Base-by-base conservation (phyloP, 2,113 vertebrate genomes). In the Centrocercus urophasianus region DNA sequence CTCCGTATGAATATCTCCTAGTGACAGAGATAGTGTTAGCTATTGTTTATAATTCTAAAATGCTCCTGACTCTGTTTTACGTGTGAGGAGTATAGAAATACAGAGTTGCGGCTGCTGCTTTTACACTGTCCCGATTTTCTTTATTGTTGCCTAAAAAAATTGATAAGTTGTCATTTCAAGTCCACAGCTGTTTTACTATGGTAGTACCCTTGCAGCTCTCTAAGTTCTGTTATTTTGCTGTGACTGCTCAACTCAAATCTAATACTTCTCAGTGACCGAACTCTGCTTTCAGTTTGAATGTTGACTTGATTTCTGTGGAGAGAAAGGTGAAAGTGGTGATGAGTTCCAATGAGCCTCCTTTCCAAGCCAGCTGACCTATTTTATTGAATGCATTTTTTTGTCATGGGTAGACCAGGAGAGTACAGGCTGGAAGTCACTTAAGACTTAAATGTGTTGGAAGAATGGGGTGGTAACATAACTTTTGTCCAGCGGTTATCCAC, bases 71-170 rank as follows among this genome's bases (percentile, higher is more conserved):
- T 84, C 92, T 7, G 21, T 74, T 92, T 87, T 95, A 36, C 28
- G 10, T 15, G 40, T 77, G 43, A 19, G 43, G 40, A 36, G n/a
- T 11, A 5, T 17, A 54, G 64, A 85, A 57, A 20, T 28, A 34
- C n/a, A 90, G 79, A 89, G 59, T 88, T 64, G 36, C 72, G 73
- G 27, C 72, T 90, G 47, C 56, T 72, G 28, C 36, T 92, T 97
- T 96, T n/a, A 28, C 0, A 0, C 50, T 47, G 47, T 95, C 36
- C 16, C 69, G 4, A 38, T 61, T 88, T 56, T 63, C 40, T 88
- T 94, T 66, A 52, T n/a, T 83, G 60, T 82, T 93, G 25, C 28
- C 65, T 81, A 77, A 81, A 73, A 78, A 47, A 88, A 83, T n/a
- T 67, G 93, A 34, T 54, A 82, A 83, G 60, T 34, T 36, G 47